Evolutionary conservation across 2,113 vertebrate species (phyloP), one percentile per base, ranked within the genome.

Genomic region (Panthera tigris): DNA sequence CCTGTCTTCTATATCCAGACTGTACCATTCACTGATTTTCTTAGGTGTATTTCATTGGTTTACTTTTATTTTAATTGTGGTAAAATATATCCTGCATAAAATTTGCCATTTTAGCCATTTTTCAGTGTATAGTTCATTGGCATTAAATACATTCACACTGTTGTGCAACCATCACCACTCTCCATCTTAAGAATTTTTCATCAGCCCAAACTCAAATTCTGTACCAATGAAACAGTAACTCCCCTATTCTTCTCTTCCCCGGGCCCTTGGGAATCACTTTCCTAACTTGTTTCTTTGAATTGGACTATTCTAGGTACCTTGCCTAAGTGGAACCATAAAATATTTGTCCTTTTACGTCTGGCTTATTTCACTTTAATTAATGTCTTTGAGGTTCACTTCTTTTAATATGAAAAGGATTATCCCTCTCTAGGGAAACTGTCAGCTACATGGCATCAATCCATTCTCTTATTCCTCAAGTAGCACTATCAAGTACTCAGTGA

Each of bases 401-500:
- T 85, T 85, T 81, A 92, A 73, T 81, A 65, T 33, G 45, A 63
- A 76, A 91, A 96, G 7, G 36, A 88, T 89, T 79, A 94, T 85
- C 23, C 3, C 41, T 4, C 25, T 68, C 25, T 50, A 5, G 52
- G 15, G 48, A 76, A 11, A 74, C 4, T 74, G 71, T 91, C 71
- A 76, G 88, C 16, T 61, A 95, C 4, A 68, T 12, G 21, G 13
- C 91, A 50, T 80, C 39, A 94, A 50, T 80, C 39, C 73, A 9
- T 55, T 83, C 33, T 89, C 61, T 86, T 85, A 29, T 25, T 85
- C 39, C 25, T 95, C 69, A 52, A 21, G 74, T 27, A 73, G 33
- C 92, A 92, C 57, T 81, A 57, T 71, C 88, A 68, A 82, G 18
- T 86, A 87, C 25, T 88, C 74, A 39, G 13, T 39, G 57, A 79